phyloP scores from a whole-genome alignment of 1,140 invertebrate species.

The Halictus rubicundus region DNA sequence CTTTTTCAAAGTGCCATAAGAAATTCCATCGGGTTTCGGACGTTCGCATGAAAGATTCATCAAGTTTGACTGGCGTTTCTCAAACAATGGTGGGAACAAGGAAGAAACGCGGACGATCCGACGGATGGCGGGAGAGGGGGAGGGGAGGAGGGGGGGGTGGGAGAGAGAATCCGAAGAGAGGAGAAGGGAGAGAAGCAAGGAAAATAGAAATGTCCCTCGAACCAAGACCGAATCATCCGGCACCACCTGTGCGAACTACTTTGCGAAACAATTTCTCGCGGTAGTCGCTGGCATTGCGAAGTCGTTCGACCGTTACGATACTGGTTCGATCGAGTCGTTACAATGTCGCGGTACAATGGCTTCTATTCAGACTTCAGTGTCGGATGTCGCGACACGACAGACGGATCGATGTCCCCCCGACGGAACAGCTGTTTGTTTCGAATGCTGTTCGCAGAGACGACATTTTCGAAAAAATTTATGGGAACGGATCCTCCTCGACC shows the following conservation, averaged over 20 bases:
- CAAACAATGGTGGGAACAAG: conserved; percentile 64
- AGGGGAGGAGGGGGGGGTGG: too few species aligned
- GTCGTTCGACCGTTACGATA: conserved; percentile 65
- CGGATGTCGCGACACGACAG: conserved; percentile 54
- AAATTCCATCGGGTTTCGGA: conserved; percentile 4
- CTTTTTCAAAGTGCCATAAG: background rate
- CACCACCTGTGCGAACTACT: conserved; percentile 66
- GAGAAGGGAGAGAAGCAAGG: background rate
- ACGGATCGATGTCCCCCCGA: conserved; percentile 33
- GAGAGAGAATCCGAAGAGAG: too few species aligned
- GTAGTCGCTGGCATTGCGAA: conserved; percentile 44
- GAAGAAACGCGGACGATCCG: conserved; percentile 18
- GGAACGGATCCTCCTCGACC: too few species aligned
- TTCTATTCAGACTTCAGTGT: conserved; percentile 55
- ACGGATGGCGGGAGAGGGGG: background rate
- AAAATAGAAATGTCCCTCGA: conserved; percentile 55
- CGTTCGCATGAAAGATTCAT: conserved; percentile 22
- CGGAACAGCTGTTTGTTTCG: conserved; percentile 49
- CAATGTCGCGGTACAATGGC: conserved; percentile 60
- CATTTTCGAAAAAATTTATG: too few species aligned
- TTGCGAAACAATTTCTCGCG: conserved; percentile 63
- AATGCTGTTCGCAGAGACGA: background rate
- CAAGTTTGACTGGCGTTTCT: conserved; percentile 36
- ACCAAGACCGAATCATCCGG: conserved; percentile 59
- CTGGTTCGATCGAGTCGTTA: conserved; percentile 63